phyloP scores from a whole-genome alignment of 1,140 invertebrate genomes.

The Paraescarpia echinospica region DNA sequence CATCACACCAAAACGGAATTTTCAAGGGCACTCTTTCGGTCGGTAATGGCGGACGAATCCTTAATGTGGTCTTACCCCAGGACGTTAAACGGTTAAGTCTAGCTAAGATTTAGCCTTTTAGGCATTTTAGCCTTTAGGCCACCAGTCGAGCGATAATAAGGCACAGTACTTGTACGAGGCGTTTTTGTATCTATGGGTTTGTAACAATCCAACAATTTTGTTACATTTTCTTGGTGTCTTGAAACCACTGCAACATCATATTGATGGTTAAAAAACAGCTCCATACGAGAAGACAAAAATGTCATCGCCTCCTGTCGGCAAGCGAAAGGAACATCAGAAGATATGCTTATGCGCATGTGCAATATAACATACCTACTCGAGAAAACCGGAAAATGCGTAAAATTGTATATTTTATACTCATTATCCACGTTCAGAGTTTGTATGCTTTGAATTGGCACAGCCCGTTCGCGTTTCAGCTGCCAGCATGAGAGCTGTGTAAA shows the following conservation, averaged over 20 bases:
- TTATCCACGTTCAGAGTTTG: neutral
- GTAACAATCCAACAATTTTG: neutral
- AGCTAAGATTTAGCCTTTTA: no score
- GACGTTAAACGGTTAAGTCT: no score
- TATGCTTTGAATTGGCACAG: neutral
- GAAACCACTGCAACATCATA: constrained; percentile 17
- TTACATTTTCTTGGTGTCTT: constrained; percentile 25
- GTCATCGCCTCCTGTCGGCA: neutral
- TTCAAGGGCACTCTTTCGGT: no score
- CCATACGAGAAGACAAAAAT: neutral
- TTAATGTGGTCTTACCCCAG: no score
- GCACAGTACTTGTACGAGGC: neutral
- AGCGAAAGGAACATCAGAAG: neutral
- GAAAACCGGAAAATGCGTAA: neutral
- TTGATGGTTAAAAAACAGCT: constrained; percentile 9
- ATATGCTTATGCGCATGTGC: neutral
- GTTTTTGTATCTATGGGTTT: neutral
- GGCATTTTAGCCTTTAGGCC: no score
- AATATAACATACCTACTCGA: neutral
- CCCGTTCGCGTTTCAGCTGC: neutral
- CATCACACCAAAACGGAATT: no score
- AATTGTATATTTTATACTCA: neutral
- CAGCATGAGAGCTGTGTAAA: neutral
- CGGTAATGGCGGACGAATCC: no score
- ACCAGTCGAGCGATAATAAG: constrained; percentile 3